Evolutionary conservation across 2,113 vertebrate species (phyloP).

Genomic region (Tragelaphus buxtoni): DNA sequence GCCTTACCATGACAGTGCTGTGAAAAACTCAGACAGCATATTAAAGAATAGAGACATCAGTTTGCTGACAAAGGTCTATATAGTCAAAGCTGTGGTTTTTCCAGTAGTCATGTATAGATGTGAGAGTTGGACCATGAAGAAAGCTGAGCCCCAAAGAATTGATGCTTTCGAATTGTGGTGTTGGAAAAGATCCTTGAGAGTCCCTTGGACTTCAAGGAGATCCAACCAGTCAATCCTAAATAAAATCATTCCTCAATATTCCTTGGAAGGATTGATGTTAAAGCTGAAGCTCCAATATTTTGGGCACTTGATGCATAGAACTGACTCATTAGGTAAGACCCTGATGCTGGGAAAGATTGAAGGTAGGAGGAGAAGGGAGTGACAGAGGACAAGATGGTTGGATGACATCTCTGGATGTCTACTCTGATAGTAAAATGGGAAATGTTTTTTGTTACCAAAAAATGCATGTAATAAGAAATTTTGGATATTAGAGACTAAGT

Average conservation of each 20-base stretch:
- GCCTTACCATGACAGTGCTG: neutral
- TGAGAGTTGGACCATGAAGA: neutral
- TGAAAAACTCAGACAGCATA: neutral
- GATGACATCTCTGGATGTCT: neutral
- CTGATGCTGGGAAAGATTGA: neutral
- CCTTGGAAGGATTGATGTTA: neutral
- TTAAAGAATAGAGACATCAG: neutral
- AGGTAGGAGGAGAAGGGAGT: neutral
- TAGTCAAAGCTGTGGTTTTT: neutral
- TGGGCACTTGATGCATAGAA: neutral
- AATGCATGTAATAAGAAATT: neutral
- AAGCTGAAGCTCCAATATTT: neutral
- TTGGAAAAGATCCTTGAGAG: neutral
- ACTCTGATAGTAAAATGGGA: neutral
- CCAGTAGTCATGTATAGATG: neutral
- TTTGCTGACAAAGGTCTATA: neutral
- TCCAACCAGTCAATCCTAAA: neutral
- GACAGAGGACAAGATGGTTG: neutral
- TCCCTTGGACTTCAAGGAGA: neutral
- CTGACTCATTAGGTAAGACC: neutral
- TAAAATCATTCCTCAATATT: neutral
- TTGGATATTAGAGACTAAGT: neutral
- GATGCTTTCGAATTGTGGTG: neutral
- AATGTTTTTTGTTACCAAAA: neutral
- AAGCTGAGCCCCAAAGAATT: neutral